Evolutionary conservation across 2,888 invertebrate genomes (phyloP), one percentile per base, ranked within the genome.

Genomic region (Ophion costatus): DNA sequence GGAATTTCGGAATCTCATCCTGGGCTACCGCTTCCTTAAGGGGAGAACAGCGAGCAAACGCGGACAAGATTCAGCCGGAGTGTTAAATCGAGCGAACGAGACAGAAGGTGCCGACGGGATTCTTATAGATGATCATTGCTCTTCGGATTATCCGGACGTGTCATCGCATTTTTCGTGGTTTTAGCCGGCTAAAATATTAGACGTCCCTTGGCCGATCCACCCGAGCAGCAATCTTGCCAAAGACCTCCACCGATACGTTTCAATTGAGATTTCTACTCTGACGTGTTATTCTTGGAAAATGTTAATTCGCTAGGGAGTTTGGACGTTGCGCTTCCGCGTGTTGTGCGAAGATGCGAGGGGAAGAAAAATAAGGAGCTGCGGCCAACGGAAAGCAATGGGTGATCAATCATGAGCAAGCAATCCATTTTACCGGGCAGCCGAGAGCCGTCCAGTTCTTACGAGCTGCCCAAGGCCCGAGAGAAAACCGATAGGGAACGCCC

Each of bases 381-480:
- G 57, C 79, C 33, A 83, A 78, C 86, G 84, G 84, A 80, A 90
- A 88, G 89, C 90, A 91, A 92, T 91, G 89, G 91, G 90, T 89
- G 90, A 93, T 93, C 93, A 92, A 93, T 93, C 93, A 93, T 92
- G 92, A 90, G 86, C 89, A 86, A 88, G 90, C 90, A 90, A 93
- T 93, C 91, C 90, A 92, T 93, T 92, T 92, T 89, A 89, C 90
- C 87, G 87, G 91, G 90, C 93, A 92, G 92, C 91, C 91, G 92
- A 93, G 90, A 92, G 86, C 90, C 90, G 92, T 92, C 92, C 90
- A 91, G 86, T 92, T 93, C 91, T 92, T 92, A 88, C 89, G 86
- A 85, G 87, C 87, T 88, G 87, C 87, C 82, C 85, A 87, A 85
- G 76, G 89, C 89, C 84, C 87, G 83, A 87, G 85, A 73, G 63